A percentile compares a stretch with the other conserved stretches of the same genome.
These are phyloP conservation scores for Drepana falcataria DNA, from an alignment of 2,888 invertebrate genomes.

Conservation along the genomic window DNA sequence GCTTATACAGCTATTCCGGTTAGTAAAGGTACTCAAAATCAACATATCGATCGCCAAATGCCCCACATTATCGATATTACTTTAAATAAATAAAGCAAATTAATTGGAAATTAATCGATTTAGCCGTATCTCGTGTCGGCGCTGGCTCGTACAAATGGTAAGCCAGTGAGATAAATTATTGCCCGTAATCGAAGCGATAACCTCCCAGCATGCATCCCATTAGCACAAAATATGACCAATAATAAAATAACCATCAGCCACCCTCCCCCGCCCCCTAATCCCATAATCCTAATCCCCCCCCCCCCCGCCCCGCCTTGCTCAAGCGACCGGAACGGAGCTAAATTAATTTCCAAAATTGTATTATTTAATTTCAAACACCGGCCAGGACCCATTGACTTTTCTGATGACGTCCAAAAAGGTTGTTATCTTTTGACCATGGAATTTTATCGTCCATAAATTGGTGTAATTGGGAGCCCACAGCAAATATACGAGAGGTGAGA, in stretches of 20 bases:
- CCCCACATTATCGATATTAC: no score
- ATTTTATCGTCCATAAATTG: slow-evolving; percentile 30
- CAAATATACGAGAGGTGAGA: background rate
- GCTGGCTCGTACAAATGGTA: no score
- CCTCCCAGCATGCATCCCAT: background rate
- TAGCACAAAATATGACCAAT: background rate
- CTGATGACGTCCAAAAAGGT: slow-evolving; percentile 10
- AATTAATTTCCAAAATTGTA: background rate
- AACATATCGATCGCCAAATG: no score
- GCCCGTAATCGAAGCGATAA: no score
- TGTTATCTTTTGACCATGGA: slow-evolving; percentile 16
- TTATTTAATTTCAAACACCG: background rate
- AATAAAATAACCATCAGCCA: background rate
- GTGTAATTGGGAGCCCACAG: slow-evolving; percentile 17
- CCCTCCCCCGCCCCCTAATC: background rate
- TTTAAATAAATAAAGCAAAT: no score
- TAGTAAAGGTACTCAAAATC: no score
- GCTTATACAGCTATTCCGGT: no score
- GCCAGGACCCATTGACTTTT: slow-evolving; percentile 1
- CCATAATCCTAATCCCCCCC: no score
- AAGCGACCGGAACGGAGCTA: background rate
- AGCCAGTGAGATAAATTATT: no score
- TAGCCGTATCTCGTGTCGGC: no score
- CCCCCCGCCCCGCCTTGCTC: no score
- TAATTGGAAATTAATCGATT: no score